Evolutionary conservation across 2,113 vertebrate genomes (phyloP).

Genomic region (Cyrtonyx montezumae): DNA sequence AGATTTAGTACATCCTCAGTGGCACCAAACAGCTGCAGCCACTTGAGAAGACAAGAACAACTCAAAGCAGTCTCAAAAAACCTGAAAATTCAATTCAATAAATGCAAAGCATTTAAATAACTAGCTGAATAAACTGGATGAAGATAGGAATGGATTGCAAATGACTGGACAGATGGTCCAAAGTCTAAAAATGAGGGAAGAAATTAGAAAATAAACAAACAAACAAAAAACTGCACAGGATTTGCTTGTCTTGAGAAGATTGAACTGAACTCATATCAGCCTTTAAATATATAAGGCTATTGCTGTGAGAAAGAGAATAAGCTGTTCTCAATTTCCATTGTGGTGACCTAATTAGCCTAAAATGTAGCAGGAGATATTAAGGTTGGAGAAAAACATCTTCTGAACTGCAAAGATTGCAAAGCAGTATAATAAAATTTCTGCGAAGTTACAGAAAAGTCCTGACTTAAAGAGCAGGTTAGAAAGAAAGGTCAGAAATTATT

Average conservation of each 20-base stretch:
- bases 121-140: neutral
- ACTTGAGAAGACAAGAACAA: neutral
- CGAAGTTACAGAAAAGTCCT: neutral
- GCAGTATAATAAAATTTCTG: neutral
- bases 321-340: neutral
- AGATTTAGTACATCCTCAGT: neutral
- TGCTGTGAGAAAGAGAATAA: neutral
- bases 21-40: neutral
- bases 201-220: neutral
- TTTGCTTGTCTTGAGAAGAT: neutral
- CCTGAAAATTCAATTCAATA: neutral
- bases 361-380: neutral
- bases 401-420: neutral
- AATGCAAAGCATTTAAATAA: neutral
- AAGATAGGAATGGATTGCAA: neutral
- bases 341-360: conserved; percentile 1
- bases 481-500: neutral
- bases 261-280: neutral
- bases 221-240: neutral
- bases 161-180: neutral
- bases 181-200: neutral
- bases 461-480: neutral
- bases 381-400: neutral
- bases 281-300: neutral
- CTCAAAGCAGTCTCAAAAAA: neutral